A percentile compares a stretch with the other conserved stretches of the same genome.
Evolutionary conservation across 2,113 vertebrate species (phyloP).

Genomic region (Elaphurus davidianus): DNA sequence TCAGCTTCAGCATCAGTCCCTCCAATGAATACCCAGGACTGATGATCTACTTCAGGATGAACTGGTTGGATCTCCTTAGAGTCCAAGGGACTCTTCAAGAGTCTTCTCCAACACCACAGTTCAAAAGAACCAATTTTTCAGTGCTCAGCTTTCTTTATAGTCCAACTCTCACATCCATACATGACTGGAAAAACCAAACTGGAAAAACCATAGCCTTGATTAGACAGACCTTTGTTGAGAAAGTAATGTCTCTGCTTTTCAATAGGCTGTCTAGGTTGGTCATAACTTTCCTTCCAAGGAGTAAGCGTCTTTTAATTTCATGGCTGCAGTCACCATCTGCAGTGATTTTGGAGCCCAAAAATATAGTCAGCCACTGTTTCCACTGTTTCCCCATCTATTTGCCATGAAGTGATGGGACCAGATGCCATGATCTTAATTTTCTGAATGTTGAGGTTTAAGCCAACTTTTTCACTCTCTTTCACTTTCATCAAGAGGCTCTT

Average conservation of each 20-base stretch:
- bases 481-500: not conserved
- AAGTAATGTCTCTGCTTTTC: not conserved
- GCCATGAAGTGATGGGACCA: not conserved
- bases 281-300: not conserved
- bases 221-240: not conserved
- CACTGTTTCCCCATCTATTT: not conserved
- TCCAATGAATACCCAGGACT: not conserved
- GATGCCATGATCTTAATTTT: not conserved
- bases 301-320: not conserved
- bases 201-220: not conserved
- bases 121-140: not conserved
- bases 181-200: not conserved
- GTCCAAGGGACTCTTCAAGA: not conserved
- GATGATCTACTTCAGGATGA: not conserved
- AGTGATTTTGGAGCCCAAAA: not conserved
- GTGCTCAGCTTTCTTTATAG: not conserved
- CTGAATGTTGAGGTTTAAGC: not conserved
- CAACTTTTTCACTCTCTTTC: not conserved
- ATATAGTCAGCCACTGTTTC: not conserved
- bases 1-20: not conserved
- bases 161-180: not conserved
- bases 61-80: not conserved
- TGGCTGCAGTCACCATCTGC: not conserved
- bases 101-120: not conserved
- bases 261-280: not conserved